Evolutionary conservation across 2,888 invertebrate genomes (phyloP), one percentile per base, ranked within the genome.

Genomic region (Harpalus rufipes): DNA sequence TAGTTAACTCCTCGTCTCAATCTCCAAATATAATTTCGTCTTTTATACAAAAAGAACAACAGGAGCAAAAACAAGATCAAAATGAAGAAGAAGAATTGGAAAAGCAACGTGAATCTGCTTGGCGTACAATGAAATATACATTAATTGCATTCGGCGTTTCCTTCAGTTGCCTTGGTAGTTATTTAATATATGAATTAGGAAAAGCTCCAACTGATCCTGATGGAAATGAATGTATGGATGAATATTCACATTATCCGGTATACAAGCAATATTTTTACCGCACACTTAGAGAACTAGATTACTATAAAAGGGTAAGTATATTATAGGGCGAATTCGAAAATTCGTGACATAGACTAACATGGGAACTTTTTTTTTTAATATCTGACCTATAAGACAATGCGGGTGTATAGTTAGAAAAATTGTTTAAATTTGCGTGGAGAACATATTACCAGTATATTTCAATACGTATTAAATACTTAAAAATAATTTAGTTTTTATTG

Each of bases 221-320:
- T 39, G 97, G 97, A 0, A 92, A 94, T 81, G 87, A 93, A 4
- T 93, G 97, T 7, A 93, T 94, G 87, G 96, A 97, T 90, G 95
- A 96, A 91, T 97, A 95, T 90, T 93, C 94, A 65, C 90, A 93
- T 84, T 91, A 95, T 89, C 95, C 96, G 0, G 87, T 93, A 0
- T 91, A 94, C n/a, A 91, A 95, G 87, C 96, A 96, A 90, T 95
- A 96, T 88, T 90, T 95, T 32, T 93, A 93, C 86, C 93, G 97
- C 79, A 93, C 96, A 86, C 74, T 89, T 72, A 88, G 88, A 81
- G 89, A 90, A 87, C 85, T 91, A 12, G 88, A 90, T 87, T 88
- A 89, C 83, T 89, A 90, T 84, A 88, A 89, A 79, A 86, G 89
- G 85, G 90, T 90, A 87, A 83, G 86, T 85, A 25, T 68, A 32